Percentiles rank a stretch among this genome's conserved stretches.
phyloP scores from a whole-genome alignment of 2,797 vertebrate genomes.

The Catamblyrhynchus diadema region DNA sequence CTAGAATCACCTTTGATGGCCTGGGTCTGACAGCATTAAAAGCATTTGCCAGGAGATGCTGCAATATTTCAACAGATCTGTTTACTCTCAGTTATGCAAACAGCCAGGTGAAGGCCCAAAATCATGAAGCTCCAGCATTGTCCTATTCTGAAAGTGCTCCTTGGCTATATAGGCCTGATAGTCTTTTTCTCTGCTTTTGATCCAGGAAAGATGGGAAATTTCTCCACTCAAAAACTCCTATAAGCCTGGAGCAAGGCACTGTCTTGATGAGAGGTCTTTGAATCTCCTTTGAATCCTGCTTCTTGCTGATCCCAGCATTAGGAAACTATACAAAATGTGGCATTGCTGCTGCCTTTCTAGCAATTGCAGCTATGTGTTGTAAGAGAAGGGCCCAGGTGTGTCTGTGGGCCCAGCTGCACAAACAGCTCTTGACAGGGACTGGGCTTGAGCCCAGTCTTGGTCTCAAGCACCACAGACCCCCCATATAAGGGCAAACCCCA shows the following conservation, averaged over 20 bases:
- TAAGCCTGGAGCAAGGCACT: neutral
- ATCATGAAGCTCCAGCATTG: neutral
- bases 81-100: neutral
- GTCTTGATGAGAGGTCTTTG: neutral
- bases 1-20: neutral
- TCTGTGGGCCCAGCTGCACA: neutral
- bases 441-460: neutral
- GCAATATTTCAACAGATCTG: neutral
- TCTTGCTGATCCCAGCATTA: neutral
- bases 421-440: neutral
- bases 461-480: neutral
- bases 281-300: neutral
- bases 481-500: neutral
- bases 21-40: neutral
- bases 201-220: neutral
- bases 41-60: neutral
- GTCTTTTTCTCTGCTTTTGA: neutral
- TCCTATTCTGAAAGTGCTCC: neutral
- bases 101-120: neutral
- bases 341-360: neutral
- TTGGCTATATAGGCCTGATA: neutral
- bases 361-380: fast-evolving
- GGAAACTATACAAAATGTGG: neutral
- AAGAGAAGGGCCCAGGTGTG: neutral
- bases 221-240: neutral